These are phyloP conservation scores for Melipona bicolor DNA, from an alignment of 2,888 invertebrate genomes.

Conservation along the genomic window DNA sequence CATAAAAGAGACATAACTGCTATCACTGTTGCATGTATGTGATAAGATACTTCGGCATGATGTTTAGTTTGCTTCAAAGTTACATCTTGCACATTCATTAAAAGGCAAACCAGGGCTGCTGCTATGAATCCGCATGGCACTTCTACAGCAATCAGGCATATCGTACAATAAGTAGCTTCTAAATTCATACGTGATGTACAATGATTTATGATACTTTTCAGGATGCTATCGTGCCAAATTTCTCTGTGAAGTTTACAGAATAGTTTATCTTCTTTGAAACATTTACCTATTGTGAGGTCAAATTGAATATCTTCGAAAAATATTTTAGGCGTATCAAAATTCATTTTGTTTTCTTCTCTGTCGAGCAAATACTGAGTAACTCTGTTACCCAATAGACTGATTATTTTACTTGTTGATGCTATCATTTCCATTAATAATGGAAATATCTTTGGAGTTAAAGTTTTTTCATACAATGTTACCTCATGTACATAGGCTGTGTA, in stretches of 20 bases:
- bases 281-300: constrained; percentile 83
- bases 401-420: constrained; percentile 83
- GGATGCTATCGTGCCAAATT: constrained; percentile 84
- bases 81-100: constrained; percentile 87
- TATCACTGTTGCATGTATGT: constrained; percentile 87
- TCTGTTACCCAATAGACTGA: constrained; percentile 86
- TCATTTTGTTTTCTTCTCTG: constrained; percentile 84
- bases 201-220: constrained; percentile 85
- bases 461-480: constrained; percentile 83
- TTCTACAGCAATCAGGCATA: constrained; percentile 86
- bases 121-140: constrained; percentile 88
- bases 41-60: constrained; percentile 81
- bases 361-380: constrained; percentile 86
- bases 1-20: constrained; percentile 87
- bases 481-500: constrained; percentile 85
- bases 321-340: constrained; percentile 85
- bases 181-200: constrained; percentile 84
- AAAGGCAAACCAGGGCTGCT: constrained; percentile 86
- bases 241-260: constrained; percentile 85
- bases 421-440: constrained; percentile 85
- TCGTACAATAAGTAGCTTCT: constrained; percentile 85
- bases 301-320: constrained; percentile 84
- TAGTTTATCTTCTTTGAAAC: constrained; percentile 84
- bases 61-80: constrained; percentile 79
- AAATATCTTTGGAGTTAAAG: constrained; percentile 85